Conservation (phyloP, 1,140 invertebrate species). For the Polyergus mexicanus region DNA sequence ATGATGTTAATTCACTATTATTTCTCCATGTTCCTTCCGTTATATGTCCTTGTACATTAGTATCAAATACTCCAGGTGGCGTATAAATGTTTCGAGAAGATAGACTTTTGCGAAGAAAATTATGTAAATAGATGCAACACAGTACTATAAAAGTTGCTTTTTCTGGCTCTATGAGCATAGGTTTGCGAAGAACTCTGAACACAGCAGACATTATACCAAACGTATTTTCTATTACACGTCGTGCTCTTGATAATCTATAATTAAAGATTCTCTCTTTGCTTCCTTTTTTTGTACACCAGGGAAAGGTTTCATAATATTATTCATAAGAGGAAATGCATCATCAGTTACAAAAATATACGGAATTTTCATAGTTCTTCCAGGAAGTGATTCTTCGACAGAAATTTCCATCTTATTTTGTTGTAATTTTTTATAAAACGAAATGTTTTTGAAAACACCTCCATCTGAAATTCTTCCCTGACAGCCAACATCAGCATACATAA, state of each 20-base stretch:
- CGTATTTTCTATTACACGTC: too few relatives aligned
- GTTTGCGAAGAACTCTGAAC: too few relatives aligned
- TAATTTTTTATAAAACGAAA: constrained; percentile 18
- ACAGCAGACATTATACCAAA: too few relatives aligned
- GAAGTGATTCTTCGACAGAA: background rate
- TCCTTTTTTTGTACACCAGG: background rate
- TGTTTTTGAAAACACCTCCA: constrained; percentile 1
- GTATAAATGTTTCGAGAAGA: too few relatives aligned
- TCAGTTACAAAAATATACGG: constrained; percentile 6
- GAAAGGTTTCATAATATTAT: constrained; percentile 27
- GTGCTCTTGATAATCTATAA: background rate
- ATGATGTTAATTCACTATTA: too few relatives aligned
- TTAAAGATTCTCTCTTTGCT: constrained; percentile 18
- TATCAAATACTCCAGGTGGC: too few relatives aligned
- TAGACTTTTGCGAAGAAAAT: too few relatives aligned
- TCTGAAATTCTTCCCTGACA: constrained; percentile 4
- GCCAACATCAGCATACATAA: constrained; percentile 27
- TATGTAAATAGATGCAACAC: too few relatives aligned
- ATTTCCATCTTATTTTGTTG: constrained; percentile 13
- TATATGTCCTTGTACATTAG: too few relatives aligned
- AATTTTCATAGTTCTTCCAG: background rate
- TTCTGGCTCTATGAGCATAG: too few relatives aligned
- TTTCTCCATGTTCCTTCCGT: too few relatives aligned
- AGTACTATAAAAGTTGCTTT: too few relatives aligned
- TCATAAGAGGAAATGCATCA: background rate